These are phyloP conservation scores for Cydia strobilella DNA, from an alignment of 1,140 invertebrate genomes.

Conservation along the genomic window DNA sequence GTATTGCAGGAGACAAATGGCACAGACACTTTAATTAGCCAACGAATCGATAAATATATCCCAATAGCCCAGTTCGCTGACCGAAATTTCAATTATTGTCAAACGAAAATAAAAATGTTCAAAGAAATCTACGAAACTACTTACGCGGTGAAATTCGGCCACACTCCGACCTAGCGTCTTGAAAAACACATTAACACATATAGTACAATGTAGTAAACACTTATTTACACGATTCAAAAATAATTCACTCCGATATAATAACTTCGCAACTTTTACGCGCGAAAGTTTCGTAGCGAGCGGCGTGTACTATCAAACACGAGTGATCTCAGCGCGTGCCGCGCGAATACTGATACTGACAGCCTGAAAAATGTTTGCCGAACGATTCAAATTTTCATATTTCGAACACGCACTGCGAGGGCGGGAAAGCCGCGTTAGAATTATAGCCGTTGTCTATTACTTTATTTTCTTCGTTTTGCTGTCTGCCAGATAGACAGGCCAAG, in stretches of 20 bases:
- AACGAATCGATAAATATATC: constrained; percentile 31
- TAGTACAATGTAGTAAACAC: constrained; percentile 28
- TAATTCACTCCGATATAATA: constrained; percentile 29
- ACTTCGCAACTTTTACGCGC: constrained; percentile 31
- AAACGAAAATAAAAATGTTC: constrained; percentile 29
- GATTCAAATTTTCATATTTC: constrained; percentile 23
- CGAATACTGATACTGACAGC: constrained; percentile 22
- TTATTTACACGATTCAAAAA: constrained; percentile 29
- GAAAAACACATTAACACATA: constrained; percentile 30
- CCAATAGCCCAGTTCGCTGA: constrained; percentile 30
- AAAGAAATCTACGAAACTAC: constrained; percentile 27
- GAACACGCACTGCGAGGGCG: constrained; percentile 28
- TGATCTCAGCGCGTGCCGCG: constrained; percentile 12
- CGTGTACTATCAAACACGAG: background rate
- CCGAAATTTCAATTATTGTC: constrained; percentile 33
- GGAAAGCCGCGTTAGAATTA: constrained; percentile 15
- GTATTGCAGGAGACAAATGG: constrained; percentile 20
- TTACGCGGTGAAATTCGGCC: constrained; percentile 23
- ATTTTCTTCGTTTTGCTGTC: background rate
- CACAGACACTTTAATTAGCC: constrained; percentile 20
- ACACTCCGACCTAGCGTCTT: constrained; percentile 25
- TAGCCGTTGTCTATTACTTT: constrained; percentile 17
- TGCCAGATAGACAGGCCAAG: background rate
- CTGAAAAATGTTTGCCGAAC: constrained; percentile 27
- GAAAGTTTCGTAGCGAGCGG: constrained; percentile 28